A percentile compares a stretch with the other conserved stretches of the same genome.
Conservation (phyloP, 2,113 vertebrate species). For the Seriola rivoliana region DNA sequence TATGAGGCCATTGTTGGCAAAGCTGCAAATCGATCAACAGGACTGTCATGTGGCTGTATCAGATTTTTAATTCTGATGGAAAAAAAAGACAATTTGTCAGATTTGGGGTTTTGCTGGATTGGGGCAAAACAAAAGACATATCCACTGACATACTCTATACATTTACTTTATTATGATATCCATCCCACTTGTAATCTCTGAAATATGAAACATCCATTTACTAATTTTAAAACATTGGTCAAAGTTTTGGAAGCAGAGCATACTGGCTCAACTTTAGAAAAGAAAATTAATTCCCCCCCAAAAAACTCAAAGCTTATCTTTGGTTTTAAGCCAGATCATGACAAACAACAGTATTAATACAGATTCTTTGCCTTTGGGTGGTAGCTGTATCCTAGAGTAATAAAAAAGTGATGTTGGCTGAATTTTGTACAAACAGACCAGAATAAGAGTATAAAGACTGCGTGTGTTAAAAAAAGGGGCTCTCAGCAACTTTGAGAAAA, state of each 20-base stretch:
- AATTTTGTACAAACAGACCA: slow-evolving; percentile 21
- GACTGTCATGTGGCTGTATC: too few relatives aligned
- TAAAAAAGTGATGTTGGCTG: slow-evolving; percentile 56
- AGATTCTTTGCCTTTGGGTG: slow-evolving; percentile 17
- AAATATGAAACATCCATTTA: background rate
- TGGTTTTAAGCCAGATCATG: slow-evolving; percentile 23
- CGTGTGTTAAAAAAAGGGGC: slow-evolving; percentile 16
- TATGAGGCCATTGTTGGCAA: too few relatives aligned
- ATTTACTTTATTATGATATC: background rate
- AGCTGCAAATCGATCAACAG: too few relatives aligned
- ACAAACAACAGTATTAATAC: slow-evolving; percentile 33
- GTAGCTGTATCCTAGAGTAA: slow-evolving; percentile 44
- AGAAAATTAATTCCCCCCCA: background rate
- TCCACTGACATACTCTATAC: too few relatives aligned
- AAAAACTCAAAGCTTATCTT: slow-evolving; percentile 23
- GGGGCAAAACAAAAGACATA: too few relatives aligned
- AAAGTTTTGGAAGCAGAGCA: background rate
- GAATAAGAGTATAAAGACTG: slow-evolving; percentile 4
- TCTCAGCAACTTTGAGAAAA: slow-evolving; percentile 41
- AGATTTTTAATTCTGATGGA: too few relatives aligned
- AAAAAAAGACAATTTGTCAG: too few relatives aligned
- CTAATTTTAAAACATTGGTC: too few relatives aligned
- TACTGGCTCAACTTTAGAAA: background rate
- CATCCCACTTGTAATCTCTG: background rate
- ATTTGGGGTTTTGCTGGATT: background rate